These are phyloP conservation scores for Tipula confusa DNA, from an alignment of 2,888 invertebrate genomes.

Conservation along the genomic window DNA sequence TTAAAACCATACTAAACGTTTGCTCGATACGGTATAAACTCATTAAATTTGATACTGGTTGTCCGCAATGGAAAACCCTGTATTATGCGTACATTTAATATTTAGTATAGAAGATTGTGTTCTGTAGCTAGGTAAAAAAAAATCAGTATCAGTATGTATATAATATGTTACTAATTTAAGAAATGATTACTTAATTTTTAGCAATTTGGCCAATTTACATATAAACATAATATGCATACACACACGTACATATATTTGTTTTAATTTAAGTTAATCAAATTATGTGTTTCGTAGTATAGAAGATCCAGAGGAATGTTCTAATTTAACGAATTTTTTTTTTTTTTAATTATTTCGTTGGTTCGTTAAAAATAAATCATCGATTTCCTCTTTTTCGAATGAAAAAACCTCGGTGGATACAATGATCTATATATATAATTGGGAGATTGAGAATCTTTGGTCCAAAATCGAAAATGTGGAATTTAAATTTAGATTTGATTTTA, in stretches of 20 bases:
- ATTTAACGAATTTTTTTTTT: too few species aligned
- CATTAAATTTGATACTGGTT: too few species aligned
- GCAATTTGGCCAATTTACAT: neutral
- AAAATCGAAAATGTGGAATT: neutral
- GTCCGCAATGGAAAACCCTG: too few species aligned
- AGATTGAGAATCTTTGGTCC: conserved; percentile 1
- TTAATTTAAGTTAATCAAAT: neutral
- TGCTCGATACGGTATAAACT: too few species aligned
- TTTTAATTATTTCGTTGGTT: neutral
- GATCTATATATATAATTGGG: conserved; percentile 15
- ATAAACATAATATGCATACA: neutral
- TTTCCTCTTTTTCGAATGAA: neutral
- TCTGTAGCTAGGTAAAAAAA: neutral
- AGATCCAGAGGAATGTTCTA: neutral
- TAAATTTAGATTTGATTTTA: conserved; percentile 9
- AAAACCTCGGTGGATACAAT: neutral
- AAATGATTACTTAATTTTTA: neutral
- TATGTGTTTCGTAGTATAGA: neutral
- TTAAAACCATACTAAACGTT: too few species aligned
- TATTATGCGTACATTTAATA: neutral
- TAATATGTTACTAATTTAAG: conserved; percentile 5
- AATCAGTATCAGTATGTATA: neutral
- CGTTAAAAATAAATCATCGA: neutral
- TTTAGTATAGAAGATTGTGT: neutral
- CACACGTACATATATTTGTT: neutral